phyloP scores from a whole-genome alignment of 2,113 vertebrate species.

The Meriones unguiculatus region DNA sequence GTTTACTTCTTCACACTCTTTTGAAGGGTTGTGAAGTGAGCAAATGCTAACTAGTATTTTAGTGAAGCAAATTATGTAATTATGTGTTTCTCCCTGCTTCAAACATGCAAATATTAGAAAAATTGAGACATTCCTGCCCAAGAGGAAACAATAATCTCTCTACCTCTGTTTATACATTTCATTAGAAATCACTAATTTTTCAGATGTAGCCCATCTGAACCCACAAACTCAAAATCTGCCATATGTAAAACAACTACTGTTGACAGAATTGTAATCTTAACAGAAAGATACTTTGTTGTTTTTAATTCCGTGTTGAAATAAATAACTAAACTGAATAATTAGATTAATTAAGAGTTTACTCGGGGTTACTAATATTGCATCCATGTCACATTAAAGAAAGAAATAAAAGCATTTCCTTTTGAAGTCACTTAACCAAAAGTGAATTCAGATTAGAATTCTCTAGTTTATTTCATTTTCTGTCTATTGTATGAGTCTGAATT shows the following conservation, averaged over 20 bases:
- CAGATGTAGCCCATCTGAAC: not conserved
- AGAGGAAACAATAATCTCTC: not conserved
- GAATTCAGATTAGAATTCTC: not conserved
- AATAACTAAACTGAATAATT: not conserved
- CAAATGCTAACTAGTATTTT: not conserved
- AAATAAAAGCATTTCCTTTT: not conserved
- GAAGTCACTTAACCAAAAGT: not conserved
- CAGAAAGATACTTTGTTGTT: not conserved
- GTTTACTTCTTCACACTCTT: not conserved
- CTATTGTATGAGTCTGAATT: not conserved
- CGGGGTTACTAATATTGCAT: not conserved
- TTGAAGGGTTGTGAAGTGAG: not conserved
- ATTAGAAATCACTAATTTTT: not conserved
- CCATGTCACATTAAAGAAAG: no score
- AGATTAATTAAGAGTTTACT: not conserved
- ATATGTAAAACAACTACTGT: not conserved
- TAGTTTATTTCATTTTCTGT: not conserved
- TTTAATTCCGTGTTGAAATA: constrained; percentile 15
- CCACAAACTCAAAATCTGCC: not conserved
- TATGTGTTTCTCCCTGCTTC: not conserved
- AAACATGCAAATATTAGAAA: constrained; percentile 40
- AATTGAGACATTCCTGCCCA: not conserved
- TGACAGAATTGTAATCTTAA: not conserved
- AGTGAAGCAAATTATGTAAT: not conserved
- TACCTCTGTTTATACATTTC: not conserved